These are phyloP conservation scores for Ophioninae sp. DNA, from an alignment of 2,888 invertebrate species.

Conservation along the genomic window DNA sequence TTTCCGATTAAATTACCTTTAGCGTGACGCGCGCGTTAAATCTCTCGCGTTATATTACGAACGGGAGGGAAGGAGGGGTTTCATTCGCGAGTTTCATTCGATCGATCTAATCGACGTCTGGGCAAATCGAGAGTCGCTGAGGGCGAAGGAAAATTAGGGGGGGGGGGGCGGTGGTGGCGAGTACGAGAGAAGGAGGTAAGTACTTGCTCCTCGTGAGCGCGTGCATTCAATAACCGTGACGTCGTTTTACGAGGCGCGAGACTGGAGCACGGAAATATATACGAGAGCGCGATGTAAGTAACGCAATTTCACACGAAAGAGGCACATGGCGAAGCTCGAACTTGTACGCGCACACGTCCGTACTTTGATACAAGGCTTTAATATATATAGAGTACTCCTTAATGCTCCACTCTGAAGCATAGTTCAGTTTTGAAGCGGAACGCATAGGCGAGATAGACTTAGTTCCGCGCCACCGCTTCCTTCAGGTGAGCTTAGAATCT, in stretches of 20 bases:
- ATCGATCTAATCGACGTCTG: conserved; percentile 59
- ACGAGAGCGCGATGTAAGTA: conserved; percentile 46
- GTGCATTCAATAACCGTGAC: conserved; percentile 56
- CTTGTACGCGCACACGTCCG: conserved; percentile 17
- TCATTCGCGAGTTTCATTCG: conserved; percentile 32
- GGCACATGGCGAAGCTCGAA: conserved; percentile 29
- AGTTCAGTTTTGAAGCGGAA: too few species aligned
- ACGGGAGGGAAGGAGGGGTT: neutral
- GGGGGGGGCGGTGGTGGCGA: conserved; percentile 11
- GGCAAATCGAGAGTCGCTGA: conserved; percentile 22
- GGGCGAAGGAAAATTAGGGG: neutral
- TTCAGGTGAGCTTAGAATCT: neutral
- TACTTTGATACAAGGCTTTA: conserved; percentile 27
- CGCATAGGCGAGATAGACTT: neutral
- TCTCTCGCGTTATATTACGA: conserved; percentile 27
- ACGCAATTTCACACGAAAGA: conserved; percentile 54
- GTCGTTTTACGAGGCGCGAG: conserved; percentile 59
- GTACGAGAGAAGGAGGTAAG: neutral
- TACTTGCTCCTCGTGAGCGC: conserved; percentile 37
- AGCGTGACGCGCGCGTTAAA: conserved; percentile 20
- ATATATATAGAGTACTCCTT: neutral
- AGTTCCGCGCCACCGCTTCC: conserved; percentile 23
- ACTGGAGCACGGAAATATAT: conserved; percentile 25
- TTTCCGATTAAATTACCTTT: conserved; percentile 46
- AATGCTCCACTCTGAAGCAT: neutral